A percentile compares a stretch with the other conserved stretches of the same genome.
Conservation (phyloP, 92 coral and sea anemone species). For the Montipora capitata region DNA sequence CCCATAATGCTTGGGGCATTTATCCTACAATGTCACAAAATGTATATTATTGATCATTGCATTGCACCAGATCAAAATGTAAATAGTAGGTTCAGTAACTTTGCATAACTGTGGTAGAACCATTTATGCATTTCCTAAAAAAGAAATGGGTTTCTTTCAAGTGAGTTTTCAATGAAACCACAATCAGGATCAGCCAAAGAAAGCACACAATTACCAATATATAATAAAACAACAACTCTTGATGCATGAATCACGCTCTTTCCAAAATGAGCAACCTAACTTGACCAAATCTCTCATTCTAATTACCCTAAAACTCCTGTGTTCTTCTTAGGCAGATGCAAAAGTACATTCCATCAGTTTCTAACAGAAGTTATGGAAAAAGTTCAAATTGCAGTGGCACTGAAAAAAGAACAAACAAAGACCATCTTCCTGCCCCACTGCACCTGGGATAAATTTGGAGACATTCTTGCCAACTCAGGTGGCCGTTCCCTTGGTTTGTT, state of each 20-base stretch:
- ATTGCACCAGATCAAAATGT: no score
- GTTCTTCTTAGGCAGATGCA: slow-evolving; percentile 64
- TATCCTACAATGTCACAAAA: neutral
- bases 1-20: neutral
- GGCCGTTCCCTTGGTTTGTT: slow-evolving; percentile 69
- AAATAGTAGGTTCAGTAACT: neutral
- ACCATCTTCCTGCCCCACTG: slow-evolving; percentile 62
- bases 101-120: neutral
- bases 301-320: neutral
- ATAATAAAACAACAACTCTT: no score
- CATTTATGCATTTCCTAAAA: neutral
- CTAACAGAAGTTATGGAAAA: slow-evolving; percentile 40
- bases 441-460: slow-evolving; percentile 83
- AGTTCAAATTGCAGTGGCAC: slow-evolving; percentile 8
- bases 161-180: no score
- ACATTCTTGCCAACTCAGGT: slow-evolving; percentile 71
- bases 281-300: neutral
- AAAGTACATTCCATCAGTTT: slow-evolving; percentile 58
- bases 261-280: no score
- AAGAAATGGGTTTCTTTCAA: no score
- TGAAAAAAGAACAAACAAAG: neutral
- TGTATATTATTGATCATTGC: neutral
- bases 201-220: no score
- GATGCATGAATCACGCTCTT: no score
- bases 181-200: no score